Conservation (phyloP, 2,797 vertebrate species). For the Diplodus puntazzo region DNA sequence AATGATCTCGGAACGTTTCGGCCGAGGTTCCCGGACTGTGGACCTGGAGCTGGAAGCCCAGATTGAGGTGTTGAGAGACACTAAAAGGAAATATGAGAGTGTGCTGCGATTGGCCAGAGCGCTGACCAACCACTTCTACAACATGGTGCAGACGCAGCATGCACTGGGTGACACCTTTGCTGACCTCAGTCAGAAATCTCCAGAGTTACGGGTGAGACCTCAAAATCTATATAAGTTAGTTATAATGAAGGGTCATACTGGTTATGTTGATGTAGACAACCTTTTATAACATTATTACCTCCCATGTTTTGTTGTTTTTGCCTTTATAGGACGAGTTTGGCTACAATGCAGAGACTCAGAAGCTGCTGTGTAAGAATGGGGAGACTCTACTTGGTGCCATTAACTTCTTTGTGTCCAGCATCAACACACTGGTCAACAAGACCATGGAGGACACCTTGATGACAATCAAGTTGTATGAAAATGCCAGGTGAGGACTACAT, state of each 20-base stretch:
- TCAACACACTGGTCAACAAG: constrained; percentile 97
- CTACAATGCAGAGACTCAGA: constrained; percentile 97
- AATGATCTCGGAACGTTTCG: constrained; percentile 95
- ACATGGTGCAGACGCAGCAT: constrained; percentile 98
- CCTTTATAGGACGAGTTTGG: constrained; percentile 94
- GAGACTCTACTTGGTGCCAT: constrained; percentile 96
- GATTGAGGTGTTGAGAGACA: constrained; percentile 95
- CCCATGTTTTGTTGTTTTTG: neutral
- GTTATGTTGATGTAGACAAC: neutral
- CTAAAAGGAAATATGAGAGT: constrained; percentile 95
- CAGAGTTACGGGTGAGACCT: constrained; percentile 92
- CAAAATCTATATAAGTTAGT: neutral
- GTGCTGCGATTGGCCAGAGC: constrained; percentile 92
- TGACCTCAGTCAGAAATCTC: constrained; percentile 98
- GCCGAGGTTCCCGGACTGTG: constrained; percentile 94
- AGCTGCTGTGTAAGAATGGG: constrained; percentile 96
- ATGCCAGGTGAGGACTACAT: constrained; percentile 87
- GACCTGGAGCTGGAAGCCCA: constrained; percentile 97
- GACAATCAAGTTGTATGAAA: constrained; percentile 97
- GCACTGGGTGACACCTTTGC: constrained; percentile 95
- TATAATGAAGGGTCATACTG: neutral
- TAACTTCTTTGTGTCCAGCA: constrained; percentile 98
- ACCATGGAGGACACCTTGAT: constrained; percentile 98
- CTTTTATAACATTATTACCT: neutral
- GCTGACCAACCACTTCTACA: constrained; percentile 95